Conservation (phyloP, 1,140 invertebrate genomes). For the Daktulosphaira vitifoliae region DNA sequence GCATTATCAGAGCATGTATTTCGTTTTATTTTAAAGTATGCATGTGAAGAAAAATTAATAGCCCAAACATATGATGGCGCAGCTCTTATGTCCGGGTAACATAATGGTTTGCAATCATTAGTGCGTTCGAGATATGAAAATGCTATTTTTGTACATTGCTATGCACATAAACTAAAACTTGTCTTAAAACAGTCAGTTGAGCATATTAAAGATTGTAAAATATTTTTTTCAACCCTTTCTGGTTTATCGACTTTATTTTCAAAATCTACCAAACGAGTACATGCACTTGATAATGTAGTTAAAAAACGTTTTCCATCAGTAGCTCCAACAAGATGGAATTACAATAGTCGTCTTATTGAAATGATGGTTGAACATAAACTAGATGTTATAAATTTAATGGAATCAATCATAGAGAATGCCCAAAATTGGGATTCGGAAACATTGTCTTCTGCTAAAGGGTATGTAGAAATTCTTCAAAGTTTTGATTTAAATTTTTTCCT, state of each 20-base stretch:
- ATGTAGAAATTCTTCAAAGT: constrained; percentile 4
- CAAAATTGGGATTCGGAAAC: constrained; percentile 26
- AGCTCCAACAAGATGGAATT: constrained; percentile 22
- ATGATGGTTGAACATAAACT: constrained; percentile 13
- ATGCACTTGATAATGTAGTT: constrained; percentile 8
- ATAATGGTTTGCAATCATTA: constrained; percentile 27
- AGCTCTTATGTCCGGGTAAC: constrained; percentile 26
- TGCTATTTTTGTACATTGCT: constrained; percentile 1
- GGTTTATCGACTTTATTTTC: constrained; percentile 35
- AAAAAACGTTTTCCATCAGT: constrained; percentile 28
- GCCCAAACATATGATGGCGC: constrained; percentile 36
- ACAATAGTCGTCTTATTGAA: constrained; percentile 16
- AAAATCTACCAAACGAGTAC: constrained; percentile 33
- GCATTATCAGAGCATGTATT: neutral
- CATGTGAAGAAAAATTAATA: constrained; percentile 9
- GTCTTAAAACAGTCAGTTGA: constrained; percentile 12
- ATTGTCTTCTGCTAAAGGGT: constrained; percentile 15
- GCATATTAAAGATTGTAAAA: constrained; percentile 35
- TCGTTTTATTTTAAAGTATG: neutral
- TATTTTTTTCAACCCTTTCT: constrained; percentile 30
- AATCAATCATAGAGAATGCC: constrained; percentile 9
- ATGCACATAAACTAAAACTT: neutral
- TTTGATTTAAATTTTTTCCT: constrained; percentile 33
- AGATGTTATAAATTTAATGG: neutral
- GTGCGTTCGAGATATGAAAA: neutral